Conservation (phyloP, 2,888 invertebrate species). For the Timema cristinae region DNA sequence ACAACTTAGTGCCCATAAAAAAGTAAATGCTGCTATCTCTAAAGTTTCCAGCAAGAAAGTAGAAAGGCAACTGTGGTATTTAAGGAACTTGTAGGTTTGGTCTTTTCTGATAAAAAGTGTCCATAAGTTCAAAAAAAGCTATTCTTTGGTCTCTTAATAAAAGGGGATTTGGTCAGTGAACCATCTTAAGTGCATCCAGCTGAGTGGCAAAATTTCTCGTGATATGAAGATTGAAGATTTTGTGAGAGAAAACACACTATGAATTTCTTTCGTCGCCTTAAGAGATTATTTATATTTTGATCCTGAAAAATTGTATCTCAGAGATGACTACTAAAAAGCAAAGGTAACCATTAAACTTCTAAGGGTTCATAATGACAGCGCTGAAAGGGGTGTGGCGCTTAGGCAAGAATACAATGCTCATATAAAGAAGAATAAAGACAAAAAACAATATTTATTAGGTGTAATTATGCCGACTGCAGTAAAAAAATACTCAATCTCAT, state of each 20-base stretch:
- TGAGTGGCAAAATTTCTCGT: too few species aligned
- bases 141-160: too few species aligned
- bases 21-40: not conserved
- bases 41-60: not conserved
- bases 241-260: too few species aligned
- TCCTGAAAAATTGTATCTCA: slow-evolving; percentile 9
- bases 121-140: not conserved
- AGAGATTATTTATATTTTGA: not conserved
- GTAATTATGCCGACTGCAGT: not conserved
- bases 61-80: not conserved
- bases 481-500: not conserved
- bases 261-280: not conserved
- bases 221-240: too few species aligned
- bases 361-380: slow-evolving; percentile 1
- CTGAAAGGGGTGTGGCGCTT: not conserved
- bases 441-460: not conserved
- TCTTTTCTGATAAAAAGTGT: not conserved
- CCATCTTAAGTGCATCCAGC: too few species aligned
- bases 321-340: not conserved
- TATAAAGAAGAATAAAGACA: not conserved
- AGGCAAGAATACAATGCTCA: not conserved
- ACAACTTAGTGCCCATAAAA: not conserved
- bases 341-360: not conserved
- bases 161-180: too few species aligned
- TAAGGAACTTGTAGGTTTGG: not conserved